Evolutionary conservation across 1,140 invertebrate species (phyloP), one percentile per base, ranked within the genome.

Genomic region (Drosophila willistoni): DNA sequence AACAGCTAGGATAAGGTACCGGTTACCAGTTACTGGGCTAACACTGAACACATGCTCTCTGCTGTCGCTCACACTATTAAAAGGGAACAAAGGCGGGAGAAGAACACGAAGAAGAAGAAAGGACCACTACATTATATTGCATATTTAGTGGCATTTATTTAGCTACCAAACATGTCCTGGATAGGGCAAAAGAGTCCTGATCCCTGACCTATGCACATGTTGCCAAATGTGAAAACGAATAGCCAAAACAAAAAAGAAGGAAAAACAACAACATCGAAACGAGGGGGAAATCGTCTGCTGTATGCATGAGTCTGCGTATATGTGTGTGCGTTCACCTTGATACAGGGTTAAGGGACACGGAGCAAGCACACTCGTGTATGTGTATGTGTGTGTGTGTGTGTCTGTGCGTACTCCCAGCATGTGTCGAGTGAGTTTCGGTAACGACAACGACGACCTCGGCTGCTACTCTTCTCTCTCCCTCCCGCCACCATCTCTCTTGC

Each of bases 81-180:
- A 17, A 51, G 44, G 10, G 17, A 51, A 10, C 17, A 10, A 51
- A 7, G n/a, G 2, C 19, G 17, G 19, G 17, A 12, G 44, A 29
- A 29, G 29, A 7, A 29, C 3, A 29, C 29, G n/a, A 22, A 22
- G 17, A 47, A n/a, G 44, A 22, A 9, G 14, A 25, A 34, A 36
- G 55, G 55, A 47, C 63, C 62, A 42, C 64, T 60, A 64, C 71
- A 70, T 85, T 86, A 75, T 87, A 69, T 78, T 82, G 82, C 83
- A 86, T 86, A 87, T 86, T 82, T 87, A 79, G 82, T 87, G 79
- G 83, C 82, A 85, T 81, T 86, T 78, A 71, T 71, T 62, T 79
- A 44, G 67, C 51, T 56, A 14, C 25, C 67, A 59, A 68, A 41
- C 57, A n/a, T 44, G 41, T 68, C 71, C 71, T 34, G 41, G 69